Conservation (phyloP, 1,140 invertebrate species). For the Mercenaria mercenaria region DNA sequence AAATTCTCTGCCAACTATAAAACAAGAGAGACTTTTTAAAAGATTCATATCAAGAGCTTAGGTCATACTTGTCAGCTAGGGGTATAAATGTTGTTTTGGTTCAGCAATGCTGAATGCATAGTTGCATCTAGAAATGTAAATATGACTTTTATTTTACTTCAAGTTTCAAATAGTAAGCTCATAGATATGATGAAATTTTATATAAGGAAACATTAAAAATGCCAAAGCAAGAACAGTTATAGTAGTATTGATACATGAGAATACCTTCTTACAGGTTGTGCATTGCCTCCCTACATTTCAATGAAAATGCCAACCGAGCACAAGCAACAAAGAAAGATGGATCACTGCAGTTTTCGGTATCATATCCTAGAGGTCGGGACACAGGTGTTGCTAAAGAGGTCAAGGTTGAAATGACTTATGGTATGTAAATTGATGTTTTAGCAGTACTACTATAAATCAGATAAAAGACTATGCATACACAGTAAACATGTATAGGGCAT, state of each 20-base stretch:
- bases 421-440: neutral
- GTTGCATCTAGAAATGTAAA: too few species aligned
- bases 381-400: neutral
- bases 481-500: too few species aligned
- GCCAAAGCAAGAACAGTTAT: neutral
- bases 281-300: neutral
- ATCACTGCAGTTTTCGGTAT: neutral
- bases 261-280: neutral
- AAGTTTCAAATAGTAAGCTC: too few species aligned
- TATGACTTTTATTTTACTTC: neutral
- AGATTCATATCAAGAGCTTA: too few species aligned
- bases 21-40: too few species aligned
- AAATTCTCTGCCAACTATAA: too few species aligned
- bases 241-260: neutral
- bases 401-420: neutral
- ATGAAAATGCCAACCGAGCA: neutral
- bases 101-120: too few species aligned
- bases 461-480: too few species aligned
- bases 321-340: neutral
- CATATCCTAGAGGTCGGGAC: neutral
- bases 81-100: too few species aligned
- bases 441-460: too few species aligned
- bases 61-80: too few species aligned
- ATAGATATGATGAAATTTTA: too few species aligned
- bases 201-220: neutral